phyloP scores from a whole-genome alignment of 2,888 invertebrate species.

The Oligia latruncula region DNA sequence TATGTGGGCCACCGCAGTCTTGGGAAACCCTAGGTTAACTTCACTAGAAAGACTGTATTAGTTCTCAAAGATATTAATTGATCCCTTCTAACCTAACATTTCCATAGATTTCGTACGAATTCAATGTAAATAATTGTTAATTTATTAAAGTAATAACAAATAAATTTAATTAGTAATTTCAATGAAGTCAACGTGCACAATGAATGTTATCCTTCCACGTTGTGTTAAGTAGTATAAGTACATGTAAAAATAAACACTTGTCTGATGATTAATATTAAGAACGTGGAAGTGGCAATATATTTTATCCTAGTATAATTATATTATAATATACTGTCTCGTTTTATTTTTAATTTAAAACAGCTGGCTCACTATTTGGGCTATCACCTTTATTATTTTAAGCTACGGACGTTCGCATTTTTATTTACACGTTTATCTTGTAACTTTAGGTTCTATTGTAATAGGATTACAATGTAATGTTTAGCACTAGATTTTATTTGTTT shows the following conservation, averaged over 20 bases:
- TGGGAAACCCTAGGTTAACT: neutral
- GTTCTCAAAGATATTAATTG: slow-evolving; percentile 29
- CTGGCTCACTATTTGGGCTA: slow-evolving; percentile 12
- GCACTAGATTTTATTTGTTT: slow-evolving; percentile 17
- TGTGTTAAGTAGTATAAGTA: slow-evolving; percentile 43
- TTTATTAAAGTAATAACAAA: slow-evolving; percentile 69
- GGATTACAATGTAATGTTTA: slow-evolving; percentile 7
- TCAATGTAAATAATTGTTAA: slow-evolving; percentile 73
- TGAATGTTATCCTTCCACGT: slow-evolving; percentile 66
- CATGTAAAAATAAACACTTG: slow-evolving; percentile 37
- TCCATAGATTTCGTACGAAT: slow-evolving; percentile 31
- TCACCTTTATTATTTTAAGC: slow-evolving; percentile 32
- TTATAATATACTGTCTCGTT: neutral
- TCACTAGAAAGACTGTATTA: slow-evolving; percentile 43
- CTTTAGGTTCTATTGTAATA: slow-evolving; percentile 6
- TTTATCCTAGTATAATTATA: slow-evolving; percentile 11
- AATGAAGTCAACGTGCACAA: slow-evolving; percentile 59
- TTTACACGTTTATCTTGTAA: slow-evolving; percentile 23
- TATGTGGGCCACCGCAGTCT: neutral
- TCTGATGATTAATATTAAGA: slow-evolving; percentile 12
- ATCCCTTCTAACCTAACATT: slow-evolving; percentile 30
- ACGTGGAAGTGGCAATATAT: slow-evolving; percentile 59
- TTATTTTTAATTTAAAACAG: neutral
- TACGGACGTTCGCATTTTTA: slow-evolving; percentile 25
- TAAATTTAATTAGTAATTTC: slow-evolving; percentile 47